Evolutionary conservation across 1,140 invertebrate species (phyloP).

Genomic region (Drosophila aff.): DNA sequence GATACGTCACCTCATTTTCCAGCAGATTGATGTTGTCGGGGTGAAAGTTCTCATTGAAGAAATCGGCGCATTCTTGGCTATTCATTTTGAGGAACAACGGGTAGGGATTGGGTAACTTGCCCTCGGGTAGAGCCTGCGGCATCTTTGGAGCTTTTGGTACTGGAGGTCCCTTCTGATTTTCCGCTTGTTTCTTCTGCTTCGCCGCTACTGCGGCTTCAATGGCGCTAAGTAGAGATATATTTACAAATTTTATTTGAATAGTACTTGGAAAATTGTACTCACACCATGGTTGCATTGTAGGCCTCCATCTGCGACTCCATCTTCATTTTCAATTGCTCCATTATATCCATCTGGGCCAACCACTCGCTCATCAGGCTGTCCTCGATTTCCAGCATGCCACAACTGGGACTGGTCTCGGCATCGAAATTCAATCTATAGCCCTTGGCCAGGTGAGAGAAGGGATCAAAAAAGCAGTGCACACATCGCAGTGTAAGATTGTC

Average conservation of each 20-base stretch:
- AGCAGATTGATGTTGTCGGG: constrained; percentile 42
- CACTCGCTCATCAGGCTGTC: constrained; percentile 66
- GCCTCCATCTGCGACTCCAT: constrained; percentile 30
- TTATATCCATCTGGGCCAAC: constrained; percentile 54
- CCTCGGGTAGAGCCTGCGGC: constrained; percentile 41
- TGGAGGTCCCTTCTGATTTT: not conserved
- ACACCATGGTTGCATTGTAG: constrained; percentile 47
- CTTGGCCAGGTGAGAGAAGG: constrained; percentile 60
- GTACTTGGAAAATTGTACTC: not conserved
- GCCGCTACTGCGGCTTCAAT: not conserved
- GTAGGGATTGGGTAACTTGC: constrained; percentile 63
- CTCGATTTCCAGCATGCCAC: constrained; percentile 60
- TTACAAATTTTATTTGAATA: no score
- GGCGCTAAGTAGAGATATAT: not conserved
- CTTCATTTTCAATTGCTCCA: constrained; percentile 30
- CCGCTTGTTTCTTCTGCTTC: not conserved
- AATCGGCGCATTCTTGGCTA: constrained; percentile 34
- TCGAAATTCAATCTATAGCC: constrained; percentile 26
- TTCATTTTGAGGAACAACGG: constrained; percentile 47
- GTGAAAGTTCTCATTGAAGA: constrained; percentile 46
- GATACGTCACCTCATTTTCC: constrained; percentile 45
- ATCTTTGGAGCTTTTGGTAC: constrained; percentile 39
- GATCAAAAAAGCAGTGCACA: constrained; percentile 67
- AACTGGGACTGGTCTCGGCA: constrained; percentile 20
- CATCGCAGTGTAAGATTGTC: constrained; percentile 68